These are phyloP conservation scores for Loripinus fragilis DNA, from an alignment of 2,888 invertebrate genomes.

Conservation along the genomic window DNA sequence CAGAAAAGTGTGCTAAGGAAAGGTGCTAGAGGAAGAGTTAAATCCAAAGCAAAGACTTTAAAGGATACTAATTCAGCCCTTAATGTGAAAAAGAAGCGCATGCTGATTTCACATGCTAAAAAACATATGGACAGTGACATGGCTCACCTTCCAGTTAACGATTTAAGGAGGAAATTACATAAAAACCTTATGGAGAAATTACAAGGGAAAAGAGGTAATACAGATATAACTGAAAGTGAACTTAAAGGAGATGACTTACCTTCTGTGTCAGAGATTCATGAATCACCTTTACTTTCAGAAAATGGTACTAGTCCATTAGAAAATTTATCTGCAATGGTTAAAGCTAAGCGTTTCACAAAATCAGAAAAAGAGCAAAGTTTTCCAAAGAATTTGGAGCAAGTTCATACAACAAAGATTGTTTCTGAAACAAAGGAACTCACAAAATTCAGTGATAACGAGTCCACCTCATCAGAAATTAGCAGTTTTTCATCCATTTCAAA, in stretches of 20 bases:
- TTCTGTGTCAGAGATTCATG: background rate
- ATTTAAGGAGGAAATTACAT: conserved; percentile 53
- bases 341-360: conserved; percentile 25
- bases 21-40: background rate
- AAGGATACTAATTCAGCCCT: conserved; percentile 6
- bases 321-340: conserved; percentile 38
- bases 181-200: conserved; percentile 40
- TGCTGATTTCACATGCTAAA: conserved; percentile 35
- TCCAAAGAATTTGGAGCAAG: background rate
- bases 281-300: background rate
- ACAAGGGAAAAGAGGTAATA: conserved; percentile 17
- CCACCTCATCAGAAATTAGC: conserved; percentile 55
- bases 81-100: conserved; percentile 42
- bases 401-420: conserved; percentile 23
- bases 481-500: conserved; percentile 38
- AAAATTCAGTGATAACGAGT: conserved; percentile 55
- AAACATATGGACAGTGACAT: conserved; percentile 27
- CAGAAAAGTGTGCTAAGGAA: background rate
- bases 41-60: background rate
- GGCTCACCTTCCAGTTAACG: conserved; percentile 45
- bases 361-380: conserved; percentile 13
- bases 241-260: background rate
- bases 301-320: background rate
- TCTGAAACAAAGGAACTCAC: conserved; percentile 31
- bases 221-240: background rate